These are phyloP conservation scores for Epizoanthus scotinus DNA, from an alignment of 92 coral and sea anemone genomes.

Conservation along the genomic window DNA sequence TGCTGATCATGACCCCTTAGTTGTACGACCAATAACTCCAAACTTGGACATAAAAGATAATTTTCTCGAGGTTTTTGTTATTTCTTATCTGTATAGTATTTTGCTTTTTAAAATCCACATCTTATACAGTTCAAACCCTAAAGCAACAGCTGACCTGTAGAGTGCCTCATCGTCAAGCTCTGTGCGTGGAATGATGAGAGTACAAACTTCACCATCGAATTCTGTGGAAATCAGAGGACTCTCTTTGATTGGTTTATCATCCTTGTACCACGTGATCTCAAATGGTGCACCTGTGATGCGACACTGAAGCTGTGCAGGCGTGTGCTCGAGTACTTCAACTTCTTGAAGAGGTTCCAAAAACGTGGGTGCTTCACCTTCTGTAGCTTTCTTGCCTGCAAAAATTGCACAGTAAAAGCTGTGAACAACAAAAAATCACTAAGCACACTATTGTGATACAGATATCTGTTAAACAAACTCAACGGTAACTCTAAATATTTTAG, in stretches of 20 bases:
- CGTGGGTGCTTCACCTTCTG: slow-evolving; percentile 43
- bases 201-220: slow-evolving; percentile 56
- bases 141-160: slow-evolving; percentile 37
- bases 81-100: no score
- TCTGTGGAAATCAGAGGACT: slow-evolving; percentile 42
- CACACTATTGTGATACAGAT: not conserved
- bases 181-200: slow-evolving; percentile 61
- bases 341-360: slow-evolving; percentile 57
- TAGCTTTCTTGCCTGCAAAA: slow-evolving; percentile 18
- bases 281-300: slow-evolving; percentile 63
- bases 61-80: no score
- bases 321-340: slow-evolving; percentile 57
- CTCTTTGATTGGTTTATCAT: slow-evolving; percentile 41
- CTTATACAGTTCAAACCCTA: no score
- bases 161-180: slow-evolving; percentile 76
- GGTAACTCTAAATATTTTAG: no score
- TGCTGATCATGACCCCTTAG: no score
- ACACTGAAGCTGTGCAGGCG: slow-evolving; percentile 61
- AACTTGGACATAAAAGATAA: no score
- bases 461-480: not conserved
- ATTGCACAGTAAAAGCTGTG: not conserved
- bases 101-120: no score
- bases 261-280: slow-evolving; percentile 66
- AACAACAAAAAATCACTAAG: not conserved
- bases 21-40: no score